A percentile compares a stretch with the other conserved stretches of the same genome.
These are phyloP conservation scores for Nebria brevicollis DNA, from an alignment of 2,888 invertebrate species.

Conservation along the genomic window DNA sequence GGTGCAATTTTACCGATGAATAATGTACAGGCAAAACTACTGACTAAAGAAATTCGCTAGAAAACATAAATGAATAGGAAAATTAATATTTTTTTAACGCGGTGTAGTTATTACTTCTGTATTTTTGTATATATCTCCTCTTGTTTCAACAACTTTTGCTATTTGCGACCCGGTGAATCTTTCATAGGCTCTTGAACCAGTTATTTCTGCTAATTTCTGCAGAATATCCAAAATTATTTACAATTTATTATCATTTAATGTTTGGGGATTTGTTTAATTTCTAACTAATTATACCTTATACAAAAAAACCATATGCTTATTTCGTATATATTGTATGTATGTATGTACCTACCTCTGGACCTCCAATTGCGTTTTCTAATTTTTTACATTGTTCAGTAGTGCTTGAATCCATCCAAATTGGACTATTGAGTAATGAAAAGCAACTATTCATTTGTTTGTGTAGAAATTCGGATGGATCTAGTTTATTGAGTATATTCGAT, in stretches of 20 bases:
- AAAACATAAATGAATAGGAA: slow-evolving; percentile 54
- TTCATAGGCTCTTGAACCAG: slow-evolving; percentile 89
- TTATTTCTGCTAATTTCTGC: slow-evolving; percentile 80
- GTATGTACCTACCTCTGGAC: slow-evolving; percentile 62
- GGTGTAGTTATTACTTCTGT: slow-evolving; percentile 70
- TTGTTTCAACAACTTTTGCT: slow-evolving; percentile 82
- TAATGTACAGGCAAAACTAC: slow-evolving; percentile 90
- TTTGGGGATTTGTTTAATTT: too few relatives aligned
- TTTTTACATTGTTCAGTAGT: slow-evolving; percentile 78
- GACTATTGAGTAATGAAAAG: slow-evolving; percentile 84
- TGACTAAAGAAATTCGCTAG: slow-evolving; percentile 89
- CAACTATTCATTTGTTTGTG: slow-evolving; percentile 82
- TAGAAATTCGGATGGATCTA: slow-evolving; percentile 80
- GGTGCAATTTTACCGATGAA: slow-evolving; percentile 89
- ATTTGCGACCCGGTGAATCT: slow-evolving; percentile 95
- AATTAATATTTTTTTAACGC: slow-evolving; percentile 17
- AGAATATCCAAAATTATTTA: slow-evolving; percentile 50
- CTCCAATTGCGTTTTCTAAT: slow-evolving; percentile 85
- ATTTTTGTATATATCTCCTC: slow-evolving; percentile 75
- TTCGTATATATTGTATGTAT: too few relatives aligned
- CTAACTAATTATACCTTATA: too few relatives aligned
- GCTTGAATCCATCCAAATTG: slow-evolving; percentile 97
- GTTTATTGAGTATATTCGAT: slow-evolving; percentile 68
- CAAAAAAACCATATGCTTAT: too few relatives aligned
- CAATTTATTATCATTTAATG: too few relatives aligned